These are phyloP conservation scores for Sinonovacula constricta DNA, from an alignment of 1,140 invertebrate species.

Conservation along the genomic window DNA sequence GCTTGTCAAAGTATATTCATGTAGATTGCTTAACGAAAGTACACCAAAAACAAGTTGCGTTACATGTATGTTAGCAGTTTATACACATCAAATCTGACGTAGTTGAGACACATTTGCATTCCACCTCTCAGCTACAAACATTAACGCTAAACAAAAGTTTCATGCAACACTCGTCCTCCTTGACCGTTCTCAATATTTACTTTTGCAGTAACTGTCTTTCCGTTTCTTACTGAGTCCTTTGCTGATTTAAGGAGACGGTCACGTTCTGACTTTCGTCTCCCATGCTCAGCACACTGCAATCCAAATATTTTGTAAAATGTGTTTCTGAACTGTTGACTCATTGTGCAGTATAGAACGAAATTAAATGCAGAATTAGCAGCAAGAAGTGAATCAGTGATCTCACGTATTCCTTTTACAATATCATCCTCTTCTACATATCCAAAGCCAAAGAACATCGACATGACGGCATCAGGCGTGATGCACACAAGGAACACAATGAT, in stretches of 20 bases:
- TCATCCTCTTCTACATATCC: conserved; percentile 76
- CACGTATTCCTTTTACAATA: conserved; percentile 82
- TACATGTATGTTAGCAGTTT: too few species aligned
- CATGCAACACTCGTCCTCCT: background rate
- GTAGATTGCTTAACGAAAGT: too few species aligned
- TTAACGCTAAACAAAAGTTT: background rate
- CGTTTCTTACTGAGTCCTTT: background rate
- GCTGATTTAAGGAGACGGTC: conserved; percentile 1
- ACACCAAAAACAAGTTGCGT: too few species aligned
- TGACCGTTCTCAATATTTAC: background rate
- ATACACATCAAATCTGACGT: too few species aligned
- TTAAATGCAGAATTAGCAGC: conserved; percentile 87
- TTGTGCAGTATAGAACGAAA: conserved; percentile 88
- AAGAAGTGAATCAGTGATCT: conserved; percentile 87
- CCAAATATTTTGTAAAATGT: conserved; percentile 74
- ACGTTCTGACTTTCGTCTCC: conserved; percentile 4
- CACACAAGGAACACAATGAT: conserved; percentile 88
- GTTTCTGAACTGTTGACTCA: conserved; percentile 85
- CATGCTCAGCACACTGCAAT: background rate
- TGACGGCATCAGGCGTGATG: conserved; percentile 85
- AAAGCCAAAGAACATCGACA: conserved; percentile 79
- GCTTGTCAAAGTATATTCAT: too few species aligned
- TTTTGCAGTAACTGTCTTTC: background rate
- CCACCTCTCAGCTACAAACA: too few species aligned
- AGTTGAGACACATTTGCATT: too few species aligned